These are phyloP conservation scores for Malurus splendens DNA, from an alignment of 2,797 vertebrate genomes.

Conservation along the genomic window DNA sequence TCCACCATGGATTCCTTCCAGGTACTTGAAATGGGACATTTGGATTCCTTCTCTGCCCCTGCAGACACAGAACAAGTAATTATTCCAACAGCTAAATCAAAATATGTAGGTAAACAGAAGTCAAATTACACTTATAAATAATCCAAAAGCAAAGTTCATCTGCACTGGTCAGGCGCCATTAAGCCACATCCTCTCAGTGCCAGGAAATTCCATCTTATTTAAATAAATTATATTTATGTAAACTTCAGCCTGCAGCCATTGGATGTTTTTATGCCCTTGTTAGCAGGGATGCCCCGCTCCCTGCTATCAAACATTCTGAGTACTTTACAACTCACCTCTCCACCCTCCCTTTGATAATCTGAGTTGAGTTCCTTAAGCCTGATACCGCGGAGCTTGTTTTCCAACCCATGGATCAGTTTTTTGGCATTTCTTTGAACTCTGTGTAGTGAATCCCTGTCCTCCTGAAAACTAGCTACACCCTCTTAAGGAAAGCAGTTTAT, in stretches of 20 bases:
- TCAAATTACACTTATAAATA: background rate
- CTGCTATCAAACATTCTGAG: constrained; percentile 5
- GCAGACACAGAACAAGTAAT: background rate
- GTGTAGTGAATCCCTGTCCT: background rate
- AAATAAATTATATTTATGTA: background rate
- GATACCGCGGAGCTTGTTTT: background rate
- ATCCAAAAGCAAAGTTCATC: background rate
- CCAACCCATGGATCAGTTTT: background rate
- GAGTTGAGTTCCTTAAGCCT: constrained; percentile 6
- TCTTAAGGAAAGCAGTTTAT: background rate
- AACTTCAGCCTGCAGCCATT: background rate
- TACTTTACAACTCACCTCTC: background rate
- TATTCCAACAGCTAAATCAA: background rate
- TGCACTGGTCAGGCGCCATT: background rate
- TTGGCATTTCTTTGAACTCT: background rate
- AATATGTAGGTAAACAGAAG: background rate
- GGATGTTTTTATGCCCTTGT: background rate
- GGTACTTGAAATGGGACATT: background rate
- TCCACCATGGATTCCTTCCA: background rate
- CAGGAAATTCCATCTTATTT: background rate
- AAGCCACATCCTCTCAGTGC: background rate
- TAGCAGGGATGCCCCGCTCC: background rate
- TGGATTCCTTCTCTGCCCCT: background rate
- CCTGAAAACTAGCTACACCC: background rate
- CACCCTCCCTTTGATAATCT: constrained; percentile 6